Percentiles rank a stretch among this genome's conserved stretches.
phyloP scores from a whole-genome alignment of 2,797 vertebrate genomes.

The Clarias platycephalus region DNA sequence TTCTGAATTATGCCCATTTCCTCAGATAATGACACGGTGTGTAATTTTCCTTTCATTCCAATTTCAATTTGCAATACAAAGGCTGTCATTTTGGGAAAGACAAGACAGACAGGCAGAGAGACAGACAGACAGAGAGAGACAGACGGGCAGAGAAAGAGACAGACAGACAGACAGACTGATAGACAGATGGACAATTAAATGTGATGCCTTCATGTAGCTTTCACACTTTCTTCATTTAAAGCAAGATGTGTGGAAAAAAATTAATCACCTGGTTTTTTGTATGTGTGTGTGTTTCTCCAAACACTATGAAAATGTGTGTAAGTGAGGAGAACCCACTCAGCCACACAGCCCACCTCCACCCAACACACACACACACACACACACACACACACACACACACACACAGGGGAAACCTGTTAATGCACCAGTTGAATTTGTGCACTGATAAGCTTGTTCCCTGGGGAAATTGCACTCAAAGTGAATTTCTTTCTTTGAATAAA shows the following conservation, averaged over 20 bases:
- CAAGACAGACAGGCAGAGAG: background rate
- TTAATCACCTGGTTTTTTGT: background rate
- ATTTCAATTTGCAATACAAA: conserved; percentile 15
- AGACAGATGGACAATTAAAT: background rate
- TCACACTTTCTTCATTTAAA: background rate
- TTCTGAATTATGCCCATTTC: conserved; percentile 28
- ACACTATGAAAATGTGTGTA: background rate
- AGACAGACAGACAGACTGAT: background rate
- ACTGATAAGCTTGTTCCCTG: background rate
- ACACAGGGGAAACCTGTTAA: conserved; percentile 19
- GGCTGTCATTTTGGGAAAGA: conserved; percentile 11
- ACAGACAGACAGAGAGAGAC: background rate
- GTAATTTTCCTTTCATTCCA: conserved; percentile 31
- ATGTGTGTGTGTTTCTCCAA: conserved; percentile 3
- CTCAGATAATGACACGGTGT: conserved; percentile 10
- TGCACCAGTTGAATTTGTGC: conserved; percentile 11
- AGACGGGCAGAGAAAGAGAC: background rate
- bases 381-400: conserved; percentile 12
- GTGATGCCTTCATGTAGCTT: background rate
- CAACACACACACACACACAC: conserved; percentile 21
- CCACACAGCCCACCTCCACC: background rate
- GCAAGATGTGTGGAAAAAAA: background rate
- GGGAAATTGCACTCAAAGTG: background rate
- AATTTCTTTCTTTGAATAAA: background rate
- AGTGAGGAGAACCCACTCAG: conserved; percentile 4